Percentiles rank a stretch among this genome's conserved stretches.
Conservation (phyloP, 2,113 vertebrate genomes). For the Garra rufa region DNA sequence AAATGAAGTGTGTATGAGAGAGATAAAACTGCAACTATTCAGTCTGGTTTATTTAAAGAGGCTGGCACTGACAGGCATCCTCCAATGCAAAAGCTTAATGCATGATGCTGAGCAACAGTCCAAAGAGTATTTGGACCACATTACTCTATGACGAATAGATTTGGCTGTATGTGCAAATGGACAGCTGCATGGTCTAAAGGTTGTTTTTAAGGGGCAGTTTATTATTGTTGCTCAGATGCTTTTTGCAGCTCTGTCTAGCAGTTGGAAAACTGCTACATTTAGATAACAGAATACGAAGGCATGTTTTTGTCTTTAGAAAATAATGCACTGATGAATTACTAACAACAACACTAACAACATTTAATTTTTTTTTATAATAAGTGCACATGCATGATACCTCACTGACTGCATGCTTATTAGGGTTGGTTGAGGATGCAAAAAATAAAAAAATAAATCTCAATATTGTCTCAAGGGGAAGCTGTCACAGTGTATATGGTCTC, state of each 20-base stretch:
- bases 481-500: neutral
- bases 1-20: conserved; percentile 27
- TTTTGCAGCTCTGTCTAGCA: neutral
- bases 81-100: conserved; percentile 29
- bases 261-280: conserved; percentile 7
- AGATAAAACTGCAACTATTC: conserved; percentile 15
- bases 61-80: neutral
- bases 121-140: conserved; percentile 24
- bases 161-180: conserved; percentile 22
- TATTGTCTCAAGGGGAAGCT: neutral
- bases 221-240: conserved; percentile 24
- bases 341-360: neutral
- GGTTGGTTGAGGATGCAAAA: neutral
- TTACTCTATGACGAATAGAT: conserved; percentile 39
- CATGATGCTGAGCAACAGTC: neutral
- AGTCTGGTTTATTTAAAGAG: conserved; percentile 28
- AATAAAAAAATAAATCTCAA: neutral
- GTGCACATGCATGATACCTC: neutral
- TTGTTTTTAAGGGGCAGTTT: neutral
- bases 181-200: conserved; percentile 14
- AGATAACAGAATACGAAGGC: neutral
- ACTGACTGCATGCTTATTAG: neutral
- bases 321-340: neutral
- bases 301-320: neutral
- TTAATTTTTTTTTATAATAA: neutral